Evolutionary conservation across 2,113 vertebrate genomes (phyloP), one percentile per base, ranked within the genome.

Genomic region (Cygnus atratus): DNA sequence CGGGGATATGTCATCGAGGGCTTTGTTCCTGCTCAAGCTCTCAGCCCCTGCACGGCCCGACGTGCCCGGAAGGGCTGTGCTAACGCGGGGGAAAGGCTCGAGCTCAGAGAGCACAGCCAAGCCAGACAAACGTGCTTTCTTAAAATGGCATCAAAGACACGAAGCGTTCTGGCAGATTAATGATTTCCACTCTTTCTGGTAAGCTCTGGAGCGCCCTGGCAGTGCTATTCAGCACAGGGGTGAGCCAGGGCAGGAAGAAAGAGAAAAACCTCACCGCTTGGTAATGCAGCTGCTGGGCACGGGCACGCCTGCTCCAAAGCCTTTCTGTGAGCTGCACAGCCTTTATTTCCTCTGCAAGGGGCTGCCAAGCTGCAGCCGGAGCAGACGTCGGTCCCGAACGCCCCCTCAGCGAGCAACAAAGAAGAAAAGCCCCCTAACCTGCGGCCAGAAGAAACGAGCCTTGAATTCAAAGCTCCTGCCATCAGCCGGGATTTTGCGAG

Each of bases 301-400:
- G 11, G 62, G 17, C 57, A 66, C 3, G 63, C 18, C 22, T 7
- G 50, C 46, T 83, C 61, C 19, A 41, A 71, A 87, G 74, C 87
- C 78, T 20, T 75, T 29, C 11, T 14, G 28, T 57, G 52, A 43
- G 66, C 84, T 48, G 6, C 0, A 16, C 50, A 54, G 89, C 10
- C 4, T 2, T 1, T 4, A 55, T 9, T 10, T 26, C 22, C 24
- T 19, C 33, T 4, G 24, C 0, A 0, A 46, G 29, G 26, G 41
- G 54, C 84, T 65, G 66, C 72, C 14, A 7, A 82, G 65, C 33
- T 4, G 0, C 11, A 77, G 71, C 6, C 21, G 5, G 65, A 54
- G 80, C 66, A 35, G 1, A 73, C 83, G 82, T 28, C 1, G 0
- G 26, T n/a, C 54, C 87, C 67, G 20, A 90, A 79, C 26, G 4